Conservation (phyloP, 2,797 vertebrate genomes). For the Sebastes matsubarae region DNA sequence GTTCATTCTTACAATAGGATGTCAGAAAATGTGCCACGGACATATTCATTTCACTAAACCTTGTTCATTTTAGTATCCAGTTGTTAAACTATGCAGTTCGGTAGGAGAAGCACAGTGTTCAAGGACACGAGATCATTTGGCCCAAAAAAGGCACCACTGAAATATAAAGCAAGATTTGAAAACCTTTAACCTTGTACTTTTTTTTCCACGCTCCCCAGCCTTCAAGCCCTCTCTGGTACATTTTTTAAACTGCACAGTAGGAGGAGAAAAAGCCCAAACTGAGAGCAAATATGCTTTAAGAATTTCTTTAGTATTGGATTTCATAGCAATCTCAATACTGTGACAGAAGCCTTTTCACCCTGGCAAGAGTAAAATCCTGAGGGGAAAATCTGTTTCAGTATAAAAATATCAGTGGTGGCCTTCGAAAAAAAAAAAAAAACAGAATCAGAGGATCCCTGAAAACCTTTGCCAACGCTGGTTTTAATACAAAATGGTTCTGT, state of each 20-base stretch:
- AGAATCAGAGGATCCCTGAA: not conserved
- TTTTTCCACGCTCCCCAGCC: slow-evolving; percentile 1
- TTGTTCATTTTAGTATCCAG: not conserved
- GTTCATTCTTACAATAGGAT: too few species aligned
- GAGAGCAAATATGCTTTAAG: slow-evolving; percentile 37
- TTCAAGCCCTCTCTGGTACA: slow-evolving; percentile 2
- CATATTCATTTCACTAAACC: not conserved
- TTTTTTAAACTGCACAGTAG: slow-evolving; percentile 28
- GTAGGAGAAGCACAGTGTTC: not conserved
- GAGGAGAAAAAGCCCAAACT: slow-evolving; percentile 31
- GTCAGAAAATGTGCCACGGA: not conserved
- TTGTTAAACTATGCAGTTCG: not conserved
- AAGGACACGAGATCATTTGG: not conserved
- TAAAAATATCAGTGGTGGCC: slow-evolving; percentile 29
- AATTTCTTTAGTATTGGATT: slow-evolving; percentile 46
- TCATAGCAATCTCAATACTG: slow-evolving; percentile 49
- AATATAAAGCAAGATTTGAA: slow-evolving; percentile 4
- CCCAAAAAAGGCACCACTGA: not conserved
- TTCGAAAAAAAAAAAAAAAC: not conserved
- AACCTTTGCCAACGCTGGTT: not conserved
- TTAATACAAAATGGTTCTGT: not conserved
- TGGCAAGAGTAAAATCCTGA: slow-evolving; percentile 24
- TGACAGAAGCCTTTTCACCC: slow-evolving; percentile 42
- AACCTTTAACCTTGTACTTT: slow-evolving; percentile 11
- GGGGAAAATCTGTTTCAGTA: not conserved